Conservation (phyloP, 2,888 invertebrate species). For the Ceraclea dissimilis region DNA sequence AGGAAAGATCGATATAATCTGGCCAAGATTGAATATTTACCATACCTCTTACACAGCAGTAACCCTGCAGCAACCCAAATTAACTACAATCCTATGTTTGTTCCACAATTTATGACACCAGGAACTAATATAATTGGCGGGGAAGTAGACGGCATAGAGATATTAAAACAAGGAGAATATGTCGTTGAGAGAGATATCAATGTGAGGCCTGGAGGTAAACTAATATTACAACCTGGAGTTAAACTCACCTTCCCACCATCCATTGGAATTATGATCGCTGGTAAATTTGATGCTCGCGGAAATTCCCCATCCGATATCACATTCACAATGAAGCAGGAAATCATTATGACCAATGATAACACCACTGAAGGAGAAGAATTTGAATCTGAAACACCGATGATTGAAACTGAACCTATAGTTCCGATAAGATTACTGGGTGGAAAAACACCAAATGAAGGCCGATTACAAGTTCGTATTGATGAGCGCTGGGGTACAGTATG, state of each 20-base stretch:
- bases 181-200: slow-evolving; percentile 91
- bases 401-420: slow-evolving; percentile 53
- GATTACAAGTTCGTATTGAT: slow-evolving; percentile 75
- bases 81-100: slow-evolving; percentile 66
- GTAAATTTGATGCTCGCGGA: slow-evolving; percentile 77
- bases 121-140: slow-evolving; percentile 75
- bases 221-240: slow-evolving; percentile 83
- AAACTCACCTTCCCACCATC: slow-evolving; percentile 84
- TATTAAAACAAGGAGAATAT: slow-evolving; percentile 76
- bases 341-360: slow-evolving; percentile 56
- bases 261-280: slow-evolving; percentile 95
- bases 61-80: slow-evolving; percentile 82
- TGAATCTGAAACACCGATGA: slow-evolving; percentile 52
- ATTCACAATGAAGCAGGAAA: slow-evolving; percentile 71
- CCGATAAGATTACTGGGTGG: slow-evolving; percentile 80
- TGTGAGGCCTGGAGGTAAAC: slow-evolving; percentile 84
- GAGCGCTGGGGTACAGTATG: slow-evolving; percentile 97
- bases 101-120: slow-evolving; percentile 67
- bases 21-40: slow-evolving; percentile 85
- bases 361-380: slow-evolving; percentile 49
- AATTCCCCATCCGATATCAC: slow-evolving; percentile 71
- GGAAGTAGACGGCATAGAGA: slow-evolving; percentile 87
- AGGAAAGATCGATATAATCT: slow-evolving; percentile 91
- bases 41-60: slow-evolving; percentile 82
- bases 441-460: slow-evolving; percentile 72